Evolutionary conservation across 2,113 vertebrate species (phyloP).

Genomic region (Esox niger): DNA sequence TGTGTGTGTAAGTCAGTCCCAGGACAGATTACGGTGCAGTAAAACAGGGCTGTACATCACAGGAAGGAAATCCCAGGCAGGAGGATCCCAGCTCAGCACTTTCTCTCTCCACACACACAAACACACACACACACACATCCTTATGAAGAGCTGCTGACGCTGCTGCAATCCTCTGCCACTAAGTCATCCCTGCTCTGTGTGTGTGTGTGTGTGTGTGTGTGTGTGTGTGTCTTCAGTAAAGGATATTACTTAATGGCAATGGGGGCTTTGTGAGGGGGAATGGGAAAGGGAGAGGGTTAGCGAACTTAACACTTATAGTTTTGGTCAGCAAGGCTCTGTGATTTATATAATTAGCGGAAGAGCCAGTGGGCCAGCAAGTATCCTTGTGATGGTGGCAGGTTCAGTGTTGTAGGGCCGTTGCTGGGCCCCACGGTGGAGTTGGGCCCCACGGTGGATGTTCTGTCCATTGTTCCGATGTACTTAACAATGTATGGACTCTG

Average conservation of each 20-base stretch:
- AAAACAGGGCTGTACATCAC: constrained; percentile 49
- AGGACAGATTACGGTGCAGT: constrained; percentile 40
- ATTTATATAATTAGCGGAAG: constrained; percentile 13
- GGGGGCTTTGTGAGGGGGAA: not conserved
- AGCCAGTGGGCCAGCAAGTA: constrained; percentile 1
- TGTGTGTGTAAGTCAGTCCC: constrained; percentile 1
- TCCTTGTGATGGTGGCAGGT: not conserved
- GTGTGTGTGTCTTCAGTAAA: not conserved
- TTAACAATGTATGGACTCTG: not conserved
- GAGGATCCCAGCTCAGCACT: constrained; percentile 65
- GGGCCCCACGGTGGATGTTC: not conserved
- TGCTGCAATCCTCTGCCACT: constrained; percentile 45
- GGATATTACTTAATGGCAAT: not conserved
- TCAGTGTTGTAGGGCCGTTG: constrained; percentile 4
- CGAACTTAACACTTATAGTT: not conserved
- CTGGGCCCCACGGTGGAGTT: not conserved
- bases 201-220: constrained; percentile 4
- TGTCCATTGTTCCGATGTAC: not conserved
- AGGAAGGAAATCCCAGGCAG: constrained; percentile 68
- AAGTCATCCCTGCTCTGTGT: constrained; percentile 6
- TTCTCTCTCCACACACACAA: constrained; percentile 36
- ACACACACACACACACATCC: constrained; percentile 10
- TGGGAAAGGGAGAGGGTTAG: not conserved
- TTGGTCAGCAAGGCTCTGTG: not conserved
- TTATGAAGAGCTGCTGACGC: constrained; percentile 36